phyloP scores from a whole-genome alignment of 2,888 invertebrate genomes.

The Catocala nupta region DNA sequence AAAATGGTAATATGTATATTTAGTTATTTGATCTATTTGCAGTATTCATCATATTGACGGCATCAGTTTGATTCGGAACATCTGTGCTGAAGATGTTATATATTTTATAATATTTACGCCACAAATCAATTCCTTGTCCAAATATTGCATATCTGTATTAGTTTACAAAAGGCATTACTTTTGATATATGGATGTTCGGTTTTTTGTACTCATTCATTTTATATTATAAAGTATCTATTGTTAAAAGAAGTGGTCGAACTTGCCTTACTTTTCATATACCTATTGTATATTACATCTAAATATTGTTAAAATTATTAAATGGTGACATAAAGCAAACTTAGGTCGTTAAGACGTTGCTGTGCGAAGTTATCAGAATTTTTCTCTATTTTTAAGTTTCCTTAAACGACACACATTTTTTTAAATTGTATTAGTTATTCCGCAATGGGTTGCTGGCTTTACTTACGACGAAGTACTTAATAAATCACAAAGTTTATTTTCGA shows the following conservation, averaged over 20 bases:
- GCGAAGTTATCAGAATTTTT: too few relatives aligned
- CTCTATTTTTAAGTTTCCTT: too few relatives aligned
- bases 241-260: too few relatives aligned
- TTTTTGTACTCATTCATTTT: background rate
- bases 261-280: too few relatives aligned
- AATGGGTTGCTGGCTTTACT: too few relatives aligned
- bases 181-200: constrained; percentile 16
- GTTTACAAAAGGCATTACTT: constrained; percentile 26
- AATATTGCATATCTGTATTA: constrained; percentile 39
- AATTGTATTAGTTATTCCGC: too few relatives aligned
- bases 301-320: too few relatives aligned
- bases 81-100: constrained; percentile 29
- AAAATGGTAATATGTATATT: constrained; percentile 22
- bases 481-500: background rate
- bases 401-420: too few relatives aligned
- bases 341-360: too few relatives aligned
- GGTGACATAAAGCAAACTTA: too few relatives aligned
- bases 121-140: constrained; percentile 45
- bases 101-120: constrained; percentile 44
- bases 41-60: constrained; percentile 29
- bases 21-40: constrained; percentile 33
- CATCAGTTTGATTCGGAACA: constrained; percentile 23
- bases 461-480: background rate
- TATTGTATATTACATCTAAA: too few relatives aligned
- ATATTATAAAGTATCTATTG: too few relatives aligned